Evolutionary conservation across 2,888 invertebrate genomes (phyloP), one percentile per base, ranked within the genome.

Genomic region (Epirrhoe tristata): DNA sequence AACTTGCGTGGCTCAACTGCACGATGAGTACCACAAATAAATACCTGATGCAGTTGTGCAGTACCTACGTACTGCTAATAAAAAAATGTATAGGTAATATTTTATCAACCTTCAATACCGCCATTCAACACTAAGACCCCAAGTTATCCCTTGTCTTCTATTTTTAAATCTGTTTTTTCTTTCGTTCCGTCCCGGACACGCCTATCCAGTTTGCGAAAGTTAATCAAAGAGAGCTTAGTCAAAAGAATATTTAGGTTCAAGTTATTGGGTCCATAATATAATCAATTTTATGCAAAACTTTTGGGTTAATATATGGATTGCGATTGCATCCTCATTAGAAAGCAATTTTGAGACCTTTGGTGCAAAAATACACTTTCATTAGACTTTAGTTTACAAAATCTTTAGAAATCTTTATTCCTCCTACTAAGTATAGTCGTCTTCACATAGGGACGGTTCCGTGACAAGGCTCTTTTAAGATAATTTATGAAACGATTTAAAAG

Each of bases 201-300:
- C 63, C 67, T 67, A 69, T 71, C 67, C 66, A 68, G 69, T 68
- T 72, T 68, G 66, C 50, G 58, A 75, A 79, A 82, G 74, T 74
- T 81, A 80, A 81, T 80, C 75, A 78, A 81, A 80, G 74, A 69
- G 67, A 74, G 72, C 77, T 79, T 76, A 74, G 75, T 80, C 80
- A 81, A 81, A 83, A 80, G 81, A 81, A 83, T 82, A 82, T 80
- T 83, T 77, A 79, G 73, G 72, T 58, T 62, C 66, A 72, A 78
- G 74, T 78, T 79, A 78, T 77, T 77, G 76, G 77, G 77, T 74
- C 79, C 73, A 71, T 72, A 85, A 86, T 81, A 72, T 69, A 88
- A 87, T 85, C 86, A 86, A 88, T 88, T 85, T 81, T 80, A 87
- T 87, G 87, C 79, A 84, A 88, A 87, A 77, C 74, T 80, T 75